Evolutionary conservation across 2,797 vertebrate species (phyloP).

Genomic region (Platyrinchus mystaceus): DNA sequence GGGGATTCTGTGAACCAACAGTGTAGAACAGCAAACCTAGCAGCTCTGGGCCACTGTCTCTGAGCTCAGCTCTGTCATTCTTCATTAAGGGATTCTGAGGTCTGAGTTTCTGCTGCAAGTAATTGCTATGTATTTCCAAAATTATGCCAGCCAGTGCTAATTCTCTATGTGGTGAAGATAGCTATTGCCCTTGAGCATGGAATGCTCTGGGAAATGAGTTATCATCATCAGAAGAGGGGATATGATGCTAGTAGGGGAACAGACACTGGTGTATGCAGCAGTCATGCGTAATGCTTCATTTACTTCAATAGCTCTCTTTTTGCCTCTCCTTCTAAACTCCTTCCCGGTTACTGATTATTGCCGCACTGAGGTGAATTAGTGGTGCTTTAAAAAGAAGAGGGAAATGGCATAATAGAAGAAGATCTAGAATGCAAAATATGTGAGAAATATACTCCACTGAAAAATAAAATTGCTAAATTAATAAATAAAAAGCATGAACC

Average conservation of each 20-base stretch:
- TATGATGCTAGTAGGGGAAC: not conserved
- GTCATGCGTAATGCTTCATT: slow-evolving; percentile 26
- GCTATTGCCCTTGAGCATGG: slow-evolving; percentile 14
- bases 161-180: slow-evolving; percentile 12
- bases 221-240: not conserved
- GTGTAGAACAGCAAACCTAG: not conserved
- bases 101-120: not conserved
- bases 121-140: slow-evolving; percentile 28
- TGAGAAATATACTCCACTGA: not conserved
- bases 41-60: not conserved
- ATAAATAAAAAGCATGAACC: not conserved
- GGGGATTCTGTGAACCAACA: not conserved
- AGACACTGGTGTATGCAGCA: not conserved
- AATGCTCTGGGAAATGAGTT: slow-evolving; percentile 25
- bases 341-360: slow-evolving; percentile 11
- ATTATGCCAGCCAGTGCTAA: slow-evolving; percentile 9
- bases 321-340: not conserved
- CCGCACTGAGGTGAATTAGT: slow-evolving; percentile 31
- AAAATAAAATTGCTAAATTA: slow-evolving; percentile 20
- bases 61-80: not conserved
- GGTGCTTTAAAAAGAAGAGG: slow-evolving; percentile 20
- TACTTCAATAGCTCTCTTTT: slow-evolving; percentile 4
- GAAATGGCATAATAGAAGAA: not conserved
- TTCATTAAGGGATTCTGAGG: slow-evolving; percentile 6
- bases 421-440: not conserved